phyloP scores from a whole-genome alignment of 2,888 invertebrate genomes.

The Boloria euphrosyne region DNA sequence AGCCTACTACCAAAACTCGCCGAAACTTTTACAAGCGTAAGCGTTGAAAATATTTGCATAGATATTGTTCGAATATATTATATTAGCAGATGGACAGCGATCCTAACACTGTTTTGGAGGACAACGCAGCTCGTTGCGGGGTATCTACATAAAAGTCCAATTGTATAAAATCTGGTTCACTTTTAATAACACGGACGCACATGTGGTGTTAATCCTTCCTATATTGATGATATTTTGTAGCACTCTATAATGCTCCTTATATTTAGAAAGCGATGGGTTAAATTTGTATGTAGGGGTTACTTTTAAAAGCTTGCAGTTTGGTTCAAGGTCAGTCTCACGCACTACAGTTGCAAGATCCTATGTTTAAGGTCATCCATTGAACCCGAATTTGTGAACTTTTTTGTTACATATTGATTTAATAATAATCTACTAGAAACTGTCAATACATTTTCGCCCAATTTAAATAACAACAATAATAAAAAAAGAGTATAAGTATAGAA shows the following conservation, averaged over 20 bases:
- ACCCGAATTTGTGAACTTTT: conserved; percentile 9
- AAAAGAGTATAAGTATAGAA: no score
- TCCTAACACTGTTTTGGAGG: conserved; percentile 47
- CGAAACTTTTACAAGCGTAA: no score
- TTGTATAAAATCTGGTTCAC: conserved; percentile 54
- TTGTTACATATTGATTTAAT: background rate
- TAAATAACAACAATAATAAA: no score
- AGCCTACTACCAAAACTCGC: no score
- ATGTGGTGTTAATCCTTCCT: conserved; percentile 39
- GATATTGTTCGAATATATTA: background rate
- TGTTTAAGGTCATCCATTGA: conserved; percentile 14
- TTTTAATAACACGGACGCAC: conserved; percentile 45
- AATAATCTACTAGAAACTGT: no score
- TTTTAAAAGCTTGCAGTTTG: conserved; percentile 24
- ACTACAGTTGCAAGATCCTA: conserved; percentile 4
- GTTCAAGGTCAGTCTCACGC: conserved; percentile 25
- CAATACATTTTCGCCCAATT: no score
- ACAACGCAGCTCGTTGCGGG: conserved; percentile 51
- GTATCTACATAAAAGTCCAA: conserved; percentile 52
- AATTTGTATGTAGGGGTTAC: conserved; percentile 7
- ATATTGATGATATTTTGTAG: conserved; percentile 11
- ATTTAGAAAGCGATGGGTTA: background rate
- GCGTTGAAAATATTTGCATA: background rate
- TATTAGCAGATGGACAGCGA: conserved; percentile 6
- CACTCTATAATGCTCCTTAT: conserved; percentile 7